Conservation (phyloP, 1,140 invertebrate species). For the Rhopalosiphum maidis region DNA sequence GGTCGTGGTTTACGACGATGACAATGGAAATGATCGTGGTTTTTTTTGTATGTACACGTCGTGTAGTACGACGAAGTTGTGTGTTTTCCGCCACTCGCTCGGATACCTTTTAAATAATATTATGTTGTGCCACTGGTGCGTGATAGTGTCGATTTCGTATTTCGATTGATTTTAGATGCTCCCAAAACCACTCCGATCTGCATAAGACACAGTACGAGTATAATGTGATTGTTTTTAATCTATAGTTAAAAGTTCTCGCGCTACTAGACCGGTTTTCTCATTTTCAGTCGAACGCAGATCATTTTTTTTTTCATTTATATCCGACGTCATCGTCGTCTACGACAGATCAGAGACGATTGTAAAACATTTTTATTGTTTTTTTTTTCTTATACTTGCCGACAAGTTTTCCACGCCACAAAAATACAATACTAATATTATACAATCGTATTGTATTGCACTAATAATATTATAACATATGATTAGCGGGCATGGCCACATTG, state of each 20-base stretch:
- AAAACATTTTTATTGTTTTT: neutral
- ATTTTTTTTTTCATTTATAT: neutral
- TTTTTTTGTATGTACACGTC: too few species aligned
- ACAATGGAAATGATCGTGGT: neutral
- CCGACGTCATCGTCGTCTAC: neutral
- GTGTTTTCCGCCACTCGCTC: too few species aligned
- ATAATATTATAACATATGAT: too few species aligned
- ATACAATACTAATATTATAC: neutral
- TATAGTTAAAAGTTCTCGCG: neutral
- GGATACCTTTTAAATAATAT: too few species aligned
- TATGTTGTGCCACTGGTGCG: too few species aligned
- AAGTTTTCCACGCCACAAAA: neutral
- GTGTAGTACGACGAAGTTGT: too few species aligned
- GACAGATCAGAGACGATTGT: neutral
- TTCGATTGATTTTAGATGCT: neutral
- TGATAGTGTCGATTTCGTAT: neutral
- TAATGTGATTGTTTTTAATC: neutral
- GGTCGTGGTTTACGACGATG: neutral
- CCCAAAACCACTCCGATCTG: neutral
- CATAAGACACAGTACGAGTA: too few species aligned
- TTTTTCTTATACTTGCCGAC: neutral
- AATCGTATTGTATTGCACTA: too few species aligned
- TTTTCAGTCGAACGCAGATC: neutral
- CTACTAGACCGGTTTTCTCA: neutral
- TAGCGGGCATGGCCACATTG: too few species aligned